Evolutionary conservation across 2,113 vertebrate genomes (phyloP).

Genomic region (Egretta garzetta): DNA sequence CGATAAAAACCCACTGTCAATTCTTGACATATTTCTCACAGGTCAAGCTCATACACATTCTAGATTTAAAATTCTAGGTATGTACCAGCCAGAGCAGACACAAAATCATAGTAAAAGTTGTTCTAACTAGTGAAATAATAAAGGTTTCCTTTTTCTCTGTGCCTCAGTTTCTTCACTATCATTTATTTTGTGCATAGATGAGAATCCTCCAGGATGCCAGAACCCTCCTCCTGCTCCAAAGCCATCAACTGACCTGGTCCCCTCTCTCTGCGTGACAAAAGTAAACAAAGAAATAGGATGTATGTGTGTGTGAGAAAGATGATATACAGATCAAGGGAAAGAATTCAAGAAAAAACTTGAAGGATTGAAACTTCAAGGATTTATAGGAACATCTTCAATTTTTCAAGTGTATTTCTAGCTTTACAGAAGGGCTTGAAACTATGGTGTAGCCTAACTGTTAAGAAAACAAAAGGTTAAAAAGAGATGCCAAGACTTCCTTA

Average conservation of each 20-base stretch:
- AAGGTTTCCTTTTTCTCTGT: background rate
- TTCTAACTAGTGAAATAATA: background rate
- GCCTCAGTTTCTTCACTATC: background rate
- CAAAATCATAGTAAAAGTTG: background rate
- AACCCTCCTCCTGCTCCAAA: background rate
- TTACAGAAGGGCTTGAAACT: background rate
- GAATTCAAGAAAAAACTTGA: background rate
- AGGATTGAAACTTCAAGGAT: background rate
- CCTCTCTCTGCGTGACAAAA: background rate
- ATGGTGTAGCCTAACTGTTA: background rate
- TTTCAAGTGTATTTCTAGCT: background rate
- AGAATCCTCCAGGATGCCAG: background rate
- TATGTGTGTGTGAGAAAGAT: background rate
- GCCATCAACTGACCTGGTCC: background rate
- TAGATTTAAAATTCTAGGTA: background rate
- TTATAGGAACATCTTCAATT: background rate
- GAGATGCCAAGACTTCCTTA: background rate
- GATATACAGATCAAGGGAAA: background rate
- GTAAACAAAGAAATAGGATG: background rate
- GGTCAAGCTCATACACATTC: background rate
- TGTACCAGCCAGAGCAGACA: background rate
- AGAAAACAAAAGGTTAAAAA: constrained; percentile 17
- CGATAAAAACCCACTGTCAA: background rate
- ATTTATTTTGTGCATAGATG: background rate
- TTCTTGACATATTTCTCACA: background rate